These are phyloP conservation scores for Plemyria rubiginata DNA, from an alignment of 2,888 invertebrate genomes.

Conservation along the genomic window DNA sequence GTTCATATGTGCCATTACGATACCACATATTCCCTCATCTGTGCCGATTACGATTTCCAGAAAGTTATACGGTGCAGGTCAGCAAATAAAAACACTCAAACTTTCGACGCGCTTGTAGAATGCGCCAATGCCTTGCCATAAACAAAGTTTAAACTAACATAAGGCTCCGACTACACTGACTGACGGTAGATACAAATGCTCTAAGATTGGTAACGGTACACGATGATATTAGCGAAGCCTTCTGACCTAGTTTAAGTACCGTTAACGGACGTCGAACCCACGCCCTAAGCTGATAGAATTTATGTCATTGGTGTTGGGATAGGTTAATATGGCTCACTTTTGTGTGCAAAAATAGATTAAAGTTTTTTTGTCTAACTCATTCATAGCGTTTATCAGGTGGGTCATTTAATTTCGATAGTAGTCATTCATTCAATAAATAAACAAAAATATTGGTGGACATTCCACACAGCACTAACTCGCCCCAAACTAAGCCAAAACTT, in stretches of 20 bases:
- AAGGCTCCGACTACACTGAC: constrained; percentile 39
- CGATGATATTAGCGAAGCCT: constrained; percentile 82
- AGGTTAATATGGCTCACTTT: constrained; percentile 29
- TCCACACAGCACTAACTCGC: too few species aligned
- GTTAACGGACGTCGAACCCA: constrained; percentile 75
- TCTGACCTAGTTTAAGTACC: constrained; percentile 76
- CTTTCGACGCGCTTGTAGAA: background rate
- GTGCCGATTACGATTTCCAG: too few species aligned
- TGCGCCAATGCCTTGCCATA: background rate
- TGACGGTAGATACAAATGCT: constrained; percentile 56
- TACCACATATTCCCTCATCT: too few species aligned
- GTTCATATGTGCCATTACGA: too few species aligned
- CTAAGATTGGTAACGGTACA: constrained; percentile 72
- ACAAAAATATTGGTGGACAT: too few species aligned
- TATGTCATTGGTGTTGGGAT: constrained; percentile 45
- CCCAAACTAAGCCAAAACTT: too few species aligned
- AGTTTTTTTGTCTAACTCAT: too few species aligned
- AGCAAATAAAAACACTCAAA: background rate
- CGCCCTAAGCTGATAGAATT: constrained; percentile 56
- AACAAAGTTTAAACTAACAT: background rate
- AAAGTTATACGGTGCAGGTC: too few species aligned
- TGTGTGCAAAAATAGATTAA: too few species aligned
- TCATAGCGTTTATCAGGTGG: too few species aligned
- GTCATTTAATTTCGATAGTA: too few species aligned
- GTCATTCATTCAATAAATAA: too few species aligned